Base-by-base conservation (phyloP, 53 echinoderm and acorn worm genomes). In the Holothuria leucospilota region DNA sequence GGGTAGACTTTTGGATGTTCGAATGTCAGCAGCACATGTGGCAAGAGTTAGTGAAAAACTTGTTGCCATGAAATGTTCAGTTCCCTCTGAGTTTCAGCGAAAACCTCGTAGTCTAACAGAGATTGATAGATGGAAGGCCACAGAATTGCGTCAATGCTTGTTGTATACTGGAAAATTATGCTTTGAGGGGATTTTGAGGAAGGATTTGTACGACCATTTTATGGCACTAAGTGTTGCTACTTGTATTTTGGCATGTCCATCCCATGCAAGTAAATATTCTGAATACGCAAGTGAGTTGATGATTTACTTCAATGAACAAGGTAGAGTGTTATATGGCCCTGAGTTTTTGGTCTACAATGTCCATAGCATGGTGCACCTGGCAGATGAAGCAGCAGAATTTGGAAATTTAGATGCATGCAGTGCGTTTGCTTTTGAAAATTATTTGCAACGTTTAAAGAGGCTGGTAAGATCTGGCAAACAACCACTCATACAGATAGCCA, bases 401-500 rank as follows among this genome's bases (percentile, higher is more conserved):
- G 89, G 94, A 34, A 65, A 78, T 34, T 18, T 94, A 13, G 83
- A 94, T 71, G 83, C 58, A 94, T 71, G 83, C 58, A 77, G 86
- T 85, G 91, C 94, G 77, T 94, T 94, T 63, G 85, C 89, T 26
- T 94, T 94, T 87, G 94, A 94, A 64, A 89, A 89, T 71, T 91
- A 87, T 68, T 67, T 94, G 13, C 89, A 91, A 69, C 42, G 78
- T 38, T 20, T 34, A 34, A 34, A 34, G 34, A 34, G 34, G 71
- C 58, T 93, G 53, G 87, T 82, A 28, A 86, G 90, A 87, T 90
- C 90, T 49, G 93, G 90, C 21, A 90, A 85, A 87, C 26, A 81
- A 41, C 90, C 93, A 28, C 28, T 83, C 38, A 23, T 71, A 40
- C 72, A 71, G 42, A 71, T 71, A 39, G 46, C 40, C 39, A 71